These are phyloP conservation scores for Gallinago media DNA, from an alignment of 2,113 vertebrate species.

Conservation along the genomic window DNA sequence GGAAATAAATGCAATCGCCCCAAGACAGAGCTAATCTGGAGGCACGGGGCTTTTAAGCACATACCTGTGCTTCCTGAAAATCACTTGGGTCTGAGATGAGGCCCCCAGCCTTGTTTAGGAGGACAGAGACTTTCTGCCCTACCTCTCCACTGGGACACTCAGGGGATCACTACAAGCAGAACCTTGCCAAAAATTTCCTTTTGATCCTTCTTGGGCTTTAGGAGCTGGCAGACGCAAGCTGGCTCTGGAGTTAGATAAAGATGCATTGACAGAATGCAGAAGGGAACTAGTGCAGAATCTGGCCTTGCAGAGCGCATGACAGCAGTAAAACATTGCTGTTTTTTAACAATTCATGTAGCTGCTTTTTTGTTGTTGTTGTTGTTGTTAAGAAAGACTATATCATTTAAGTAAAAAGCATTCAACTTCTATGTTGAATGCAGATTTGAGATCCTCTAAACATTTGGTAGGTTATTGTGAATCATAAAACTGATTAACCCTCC, in stretches of 20 bases:
- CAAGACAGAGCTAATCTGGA: neutral
- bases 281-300: neutral
- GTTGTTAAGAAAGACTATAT: neutral
- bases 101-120: neutral
- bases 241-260: neutral
- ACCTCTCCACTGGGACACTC: neutral
- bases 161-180: neutral
- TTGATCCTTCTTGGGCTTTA: neutral
- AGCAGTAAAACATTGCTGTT: neutral
- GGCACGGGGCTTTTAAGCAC: neutral
- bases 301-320: neutral
- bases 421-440: neutral
- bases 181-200: neutral
- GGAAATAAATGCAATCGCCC: neutral
- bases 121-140: neutral
- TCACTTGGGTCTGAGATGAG: neutral
- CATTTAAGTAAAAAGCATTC: neutral
- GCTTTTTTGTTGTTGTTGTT: neutral
- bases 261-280: neutral
- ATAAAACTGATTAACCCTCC: neutral
- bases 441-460: neutral
- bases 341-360: neutral
- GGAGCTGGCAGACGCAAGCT: neutral
- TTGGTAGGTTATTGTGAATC: neutral
- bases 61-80: neutral